Evolutionary conservation across 2,888 invertebrate genomes (phyloP), one percentile per base, ranked within the genome.

Genomic region (Mechanitis mazaeus): DNA sequence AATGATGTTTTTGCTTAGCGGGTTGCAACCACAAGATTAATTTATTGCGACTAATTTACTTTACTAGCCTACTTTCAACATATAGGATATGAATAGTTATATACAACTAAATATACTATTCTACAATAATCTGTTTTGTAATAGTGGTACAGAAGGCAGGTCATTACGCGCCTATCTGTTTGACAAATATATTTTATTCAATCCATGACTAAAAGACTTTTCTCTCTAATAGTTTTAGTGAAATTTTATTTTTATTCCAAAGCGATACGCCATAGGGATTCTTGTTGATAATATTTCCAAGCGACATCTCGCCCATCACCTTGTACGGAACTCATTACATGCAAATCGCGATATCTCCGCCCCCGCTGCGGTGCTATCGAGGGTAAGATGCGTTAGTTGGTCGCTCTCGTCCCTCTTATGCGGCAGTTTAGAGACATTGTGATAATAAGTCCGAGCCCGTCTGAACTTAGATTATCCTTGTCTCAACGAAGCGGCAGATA

Each of bases 1-100:
- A 72, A 74, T 75, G 73, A 76, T 80, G 77, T 79, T 84, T 80
- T 81, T 79, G 78, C 77, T 78, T 72, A 72, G 72, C 74, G 59
- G 59, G 61, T 71, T 67, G 67, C 69, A 70, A 71, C 68, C 69
- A 71, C 71, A 72, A 76, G 76, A 81, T 79, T 77, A 80, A 81
- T 81, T 80, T 80, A 81, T 79, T 75, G 75, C 72, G 59, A 64
- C 67, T 69, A 61, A 9, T 42, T 42, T 42, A 42, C 3, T 9
- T 42, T 57, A 66, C 65, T 58, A 59, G 66, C 63, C 58, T 69
- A 63, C 2, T 31, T 57, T 60, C 20, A 20, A 20, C 20, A 60
- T 57, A 58, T 62, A 63, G 64, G 45, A 58, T 59, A 60, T 46
- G 58, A 60, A 58, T 61, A 53, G 58, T 58, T 55, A 60, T 56